A percentile compares a stretch with the other conserved stretches of the same genome.
Evolutionary conservation across 2,797 vertebrate genomes (phyloP).

Genomic region (Sparus aurata): DNA sequence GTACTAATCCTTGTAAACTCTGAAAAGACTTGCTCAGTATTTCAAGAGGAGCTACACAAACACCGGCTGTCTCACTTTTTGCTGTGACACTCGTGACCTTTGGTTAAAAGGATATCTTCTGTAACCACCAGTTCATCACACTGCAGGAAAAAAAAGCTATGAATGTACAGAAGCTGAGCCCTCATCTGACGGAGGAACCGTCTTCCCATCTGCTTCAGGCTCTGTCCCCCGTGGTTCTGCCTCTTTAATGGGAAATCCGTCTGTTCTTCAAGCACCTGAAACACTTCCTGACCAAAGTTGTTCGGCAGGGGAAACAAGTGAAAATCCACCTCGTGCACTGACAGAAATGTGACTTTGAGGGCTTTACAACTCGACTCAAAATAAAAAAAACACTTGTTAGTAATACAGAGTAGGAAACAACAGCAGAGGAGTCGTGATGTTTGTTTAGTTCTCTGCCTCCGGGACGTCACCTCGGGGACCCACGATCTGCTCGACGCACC

Average conservation of each 20-base stretch:
- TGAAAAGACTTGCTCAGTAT: neutral
- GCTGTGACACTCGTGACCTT: neutral
- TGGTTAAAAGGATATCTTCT: constrained; percentile 3
- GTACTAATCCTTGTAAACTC: neutral
- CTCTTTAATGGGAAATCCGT: constrained; percentile 69
- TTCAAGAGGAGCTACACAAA: neutral
- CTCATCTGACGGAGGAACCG: constrained; percentile 38
- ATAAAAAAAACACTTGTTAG: neutral
- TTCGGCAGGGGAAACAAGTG: constrained; percentile 53
- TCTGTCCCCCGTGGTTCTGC: constrained; percentile 32
- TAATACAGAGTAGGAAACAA: neutral
- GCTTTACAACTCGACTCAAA: neutral
- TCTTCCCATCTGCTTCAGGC: constrained; percentile 58
- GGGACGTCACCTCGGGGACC: constrained; percentile 39
- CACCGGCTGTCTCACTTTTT: neutral
- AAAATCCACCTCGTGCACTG: constrained; percentile 6
- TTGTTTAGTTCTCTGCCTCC: constrained; percentile 38
- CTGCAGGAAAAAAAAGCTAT: neutral
- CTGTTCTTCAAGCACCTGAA: constrained; percentile 54
- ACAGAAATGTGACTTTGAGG: constrained; percentile 23
- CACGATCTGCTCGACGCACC: constrained; percentile 24
- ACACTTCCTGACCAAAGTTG: constrained; percentile 58
- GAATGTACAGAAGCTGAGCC: constrained; percentile 2
- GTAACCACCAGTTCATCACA: constrained; percentile 11
- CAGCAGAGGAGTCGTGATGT: constrained; percentile 5